Percentiles rank a stretch among this genome's conserved stretches.
These are phyloP conservation scores for Drosophila monieri DNA, from an alignment of 2,888 invertebrate genomes.

Conservation along the genomic window DNA sequence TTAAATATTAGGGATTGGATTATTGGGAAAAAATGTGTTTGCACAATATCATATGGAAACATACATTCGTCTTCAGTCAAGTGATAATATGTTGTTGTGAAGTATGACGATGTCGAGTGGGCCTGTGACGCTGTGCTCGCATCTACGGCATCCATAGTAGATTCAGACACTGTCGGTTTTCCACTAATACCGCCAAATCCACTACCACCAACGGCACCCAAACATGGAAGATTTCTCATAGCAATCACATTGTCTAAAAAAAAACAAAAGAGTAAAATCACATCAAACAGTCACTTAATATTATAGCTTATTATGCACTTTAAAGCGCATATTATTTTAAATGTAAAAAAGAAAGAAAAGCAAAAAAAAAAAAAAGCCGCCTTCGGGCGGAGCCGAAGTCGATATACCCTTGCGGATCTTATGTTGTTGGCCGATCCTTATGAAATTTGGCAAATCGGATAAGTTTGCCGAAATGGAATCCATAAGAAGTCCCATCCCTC, in stretches of 20 bases:
- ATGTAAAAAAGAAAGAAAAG: too few species aligned
- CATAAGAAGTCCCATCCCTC: too few species aligned
- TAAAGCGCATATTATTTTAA: not conserved
- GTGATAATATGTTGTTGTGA: conserved; percentile 83
- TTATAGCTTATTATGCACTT: not conserved
- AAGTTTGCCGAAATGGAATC: too few species aligned
- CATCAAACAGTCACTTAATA: conserved; percentile 26
- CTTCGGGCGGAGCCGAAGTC: too few species aligned
- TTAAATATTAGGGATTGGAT: not conserved
- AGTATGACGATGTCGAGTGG: conserved; percentile 82
- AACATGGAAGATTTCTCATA: conserved; percentile 83
- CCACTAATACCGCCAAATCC: conserved; percentile 63
- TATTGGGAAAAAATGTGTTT: not conserved
- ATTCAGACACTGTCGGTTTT: conserved; percentile 57
- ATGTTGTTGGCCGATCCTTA: too few species aligned
- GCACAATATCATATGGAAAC: conserved; percentile 50
- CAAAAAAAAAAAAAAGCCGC: too few species aligned
- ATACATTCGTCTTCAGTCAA: conserved; percentile 84
- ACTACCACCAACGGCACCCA: conserved; percentile 71
- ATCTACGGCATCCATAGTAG: conserved; percentile 78
- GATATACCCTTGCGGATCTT: too few species aligned
- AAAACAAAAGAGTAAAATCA: conserved; percentile 64
- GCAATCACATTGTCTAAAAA: conserved; percentile 83
- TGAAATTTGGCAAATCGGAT: too few species aligned
- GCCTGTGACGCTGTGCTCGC: conserved; percentile 73